Percentiles rank a stretch among this genome's conserved stretches.
Conservation (phyloP, 2,888 invertebrate species). For the Sesia bembeciformis region DNA sequence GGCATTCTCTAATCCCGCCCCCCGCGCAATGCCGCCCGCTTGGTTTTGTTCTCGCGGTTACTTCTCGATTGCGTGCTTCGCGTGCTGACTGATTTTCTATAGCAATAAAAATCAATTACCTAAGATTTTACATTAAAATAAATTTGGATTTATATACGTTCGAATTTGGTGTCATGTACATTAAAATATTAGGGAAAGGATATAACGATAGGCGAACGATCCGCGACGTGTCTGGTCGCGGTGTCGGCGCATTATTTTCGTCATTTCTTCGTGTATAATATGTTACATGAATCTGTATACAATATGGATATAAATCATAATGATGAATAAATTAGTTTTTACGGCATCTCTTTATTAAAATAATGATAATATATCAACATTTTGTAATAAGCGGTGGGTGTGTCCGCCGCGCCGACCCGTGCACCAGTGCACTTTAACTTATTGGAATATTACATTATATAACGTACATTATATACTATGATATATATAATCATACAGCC, state of each 20-base stretch:
- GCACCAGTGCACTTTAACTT: constrained; percentile 76
- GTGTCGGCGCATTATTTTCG: constrained; percentile 69
- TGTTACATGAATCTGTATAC: constrained; percentile 79
- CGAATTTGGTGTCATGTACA: constrained; percentile 76
- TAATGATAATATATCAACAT: constrained; percentile 72
- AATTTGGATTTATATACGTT: constrained; percentile 76
- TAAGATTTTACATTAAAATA: constrained; percentile 76
- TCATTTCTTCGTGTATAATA: constrained; percentile 77
- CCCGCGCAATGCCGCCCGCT: constrained; percentile 63
- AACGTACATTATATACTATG: constrained; percentile 74
- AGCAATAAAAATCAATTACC: constrained; percentile 77
- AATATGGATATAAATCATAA: constrained; percentile 74
- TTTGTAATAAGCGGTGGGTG: constrained; percentile 72
- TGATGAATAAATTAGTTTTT: constrained; percentile 73
- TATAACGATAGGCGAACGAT: constrained; percentile 67
- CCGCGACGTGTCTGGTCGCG: constrained; percentile 51
- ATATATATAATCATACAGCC: constrained; percentile 75
- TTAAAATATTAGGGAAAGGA: constrained; percentile 71
- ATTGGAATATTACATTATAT: constrained; percentile 75
- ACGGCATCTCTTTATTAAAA: constrained; percentile 74
- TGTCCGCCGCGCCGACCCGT: constrained; percentile 70
- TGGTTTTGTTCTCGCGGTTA: constrained; percentile 73
- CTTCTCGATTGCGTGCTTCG: constrained; percentile 77
- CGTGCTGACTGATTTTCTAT: constrained; percentile 77
- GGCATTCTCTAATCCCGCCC: constrained; percentile 25